Evolutionary conservation across 1,140 invertebrate genomes (phyloP), one percentile per base, ranked within the genome.

Genomic region (Drosophila grimshawi): DNA sequence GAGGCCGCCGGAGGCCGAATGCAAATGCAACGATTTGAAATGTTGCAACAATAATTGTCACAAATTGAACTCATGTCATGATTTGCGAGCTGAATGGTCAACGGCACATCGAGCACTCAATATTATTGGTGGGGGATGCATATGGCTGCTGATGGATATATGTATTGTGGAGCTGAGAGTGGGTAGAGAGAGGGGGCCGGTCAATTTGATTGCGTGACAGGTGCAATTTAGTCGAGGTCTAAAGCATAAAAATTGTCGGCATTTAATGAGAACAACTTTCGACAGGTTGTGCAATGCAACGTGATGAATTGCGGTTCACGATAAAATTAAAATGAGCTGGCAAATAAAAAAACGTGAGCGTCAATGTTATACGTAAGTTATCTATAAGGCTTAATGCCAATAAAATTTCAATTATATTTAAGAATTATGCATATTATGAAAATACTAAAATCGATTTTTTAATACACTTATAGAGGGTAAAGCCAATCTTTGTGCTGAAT

Each of bases 11-110:
- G 73, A 72, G 73, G 61, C 68, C 69, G 74, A 66, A 77, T 77
- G 75, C 75, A 77, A 77, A 77, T 77, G 48, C 69, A 35, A 10
- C 63, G 45, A 68, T 77, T 77, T 77, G 70, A 77, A 77, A 77
- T 77, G 75, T 77, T 77, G 75, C 75, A 77, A 77, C 75, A 74
- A 77, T 77, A 77, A 77, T 77, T 77, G 75, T 77, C 75, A 77
- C 75, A 77, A 77, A 77, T 77, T 77, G 75, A 77, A 77, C 75
- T 74, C 75, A 77, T 77, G 75, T 77, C 75, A 77, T 77, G 75
- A 74, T 68, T 74, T 68, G 69, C 60, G 49, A 56, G 51, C 63
- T 35, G 45, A 29, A 29, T 27, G 45, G 46, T 29, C 56, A 60
- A 8, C 56, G 41, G 56, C 4, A 7, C 32, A 59, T 45, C 41